Evolutionary conservation across 2,888 invertebrate genomes (phyloP).

Genomic region (Phengaris arion): DNA sequence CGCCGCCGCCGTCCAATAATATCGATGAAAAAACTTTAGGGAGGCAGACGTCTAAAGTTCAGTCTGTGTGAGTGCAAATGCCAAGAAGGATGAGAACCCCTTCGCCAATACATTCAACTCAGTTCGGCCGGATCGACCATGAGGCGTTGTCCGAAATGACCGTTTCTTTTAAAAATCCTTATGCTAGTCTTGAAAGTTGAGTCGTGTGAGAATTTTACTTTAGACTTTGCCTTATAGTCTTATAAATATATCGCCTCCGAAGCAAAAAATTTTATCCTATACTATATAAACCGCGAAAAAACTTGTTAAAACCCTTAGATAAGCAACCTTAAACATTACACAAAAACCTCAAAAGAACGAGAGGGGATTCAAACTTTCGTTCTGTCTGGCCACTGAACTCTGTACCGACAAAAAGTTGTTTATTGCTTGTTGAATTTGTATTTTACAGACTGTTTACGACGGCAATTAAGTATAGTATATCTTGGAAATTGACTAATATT

Average conservation of each 20-base stretch:
- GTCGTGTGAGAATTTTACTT: neutral
- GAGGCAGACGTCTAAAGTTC: constrained; percentile 48
- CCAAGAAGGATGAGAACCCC: constrained; percentile 69
- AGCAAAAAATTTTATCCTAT: neutral
- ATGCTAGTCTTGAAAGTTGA: neutral
- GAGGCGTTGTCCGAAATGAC: constrained; percentile 43
- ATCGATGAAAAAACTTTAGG: constrained; percentile 43
- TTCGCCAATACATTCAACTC: constrained; percentile 61
- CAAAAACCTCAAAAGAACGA: constrained; percentile 27
- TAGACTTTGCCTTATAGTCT: neutral
- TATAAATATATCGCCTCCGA: neutral
- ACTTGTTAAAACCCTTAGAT: neutral
- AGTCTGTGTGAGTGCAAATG: constrained; percentile 68
- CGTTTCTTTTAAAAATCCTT: constrained; percentile 54
- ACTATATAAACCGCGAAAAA: neutral
- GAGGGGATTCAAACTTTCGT: constrained; percentile 50
- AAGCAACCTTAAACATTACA: constrained; percentile 36
- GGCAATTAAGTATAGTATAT: neutral
- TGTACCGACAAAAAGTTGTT: constrained; percentile 43
- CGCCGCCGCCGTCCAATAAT: constrained; percentile 32
- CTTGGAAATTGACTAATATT: neutral
- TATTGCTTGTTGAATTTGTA: constrained; percentile 29
- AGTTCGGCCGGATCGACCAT: constrained; percentile 50
- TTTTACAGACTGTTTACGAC: constrained; percentile 17
- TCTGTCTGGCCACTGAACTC: constrained; percentile 66